A percentile compares a stretch with the other conserved stretches of the same genome.
Evolutionary conservation across 2,888 invertebrate genomes (phyloP).

Genomic region (Netelia melanura): DNA sequence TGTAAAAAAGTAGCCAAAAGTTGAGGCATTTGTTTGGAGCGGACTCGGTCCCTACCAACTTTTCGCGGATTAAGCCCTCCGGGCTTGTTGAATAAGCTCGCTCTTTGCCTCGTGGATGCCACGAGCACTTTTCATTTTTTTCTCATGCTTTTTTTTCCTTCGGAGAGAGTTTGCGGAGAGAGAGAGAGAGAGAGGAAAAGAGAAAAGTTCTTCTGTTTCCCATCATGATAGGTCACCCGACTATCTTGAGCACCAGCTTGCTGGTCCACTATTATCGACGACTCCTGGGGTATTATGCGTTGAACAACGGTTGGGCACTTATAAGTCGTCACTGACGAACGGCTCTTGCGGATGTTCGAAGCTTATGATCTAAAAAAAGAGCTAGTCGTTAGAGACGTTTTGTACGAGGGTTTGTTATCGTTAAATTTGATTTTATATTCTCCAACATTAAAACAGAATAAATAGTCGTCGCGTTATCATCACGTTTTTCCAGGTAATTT

Average conservation of each 20-base stretch:
- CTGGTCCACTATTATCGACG: too few species aligned
- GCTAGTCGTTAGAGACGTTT: neutral
- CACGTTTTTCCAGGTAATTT: too few species aligned
- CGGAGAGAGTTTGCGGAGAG: too few species aligned
- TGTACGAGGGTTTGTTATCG: neutral
- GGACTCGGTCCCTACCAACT: conserved; percentile 14
- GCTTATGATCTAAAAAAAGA: neutral
- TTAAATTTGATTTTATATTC: too few species aligned
- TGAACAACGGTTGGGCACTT: neutral
- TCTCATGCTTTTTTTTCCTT: neutral
- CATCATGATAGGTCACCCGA: neutral
- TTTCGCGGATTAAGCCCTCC: conserved; percentile 8
- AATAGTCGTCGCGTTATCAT: too few species aligned
- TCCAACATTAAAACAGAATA: too few species aligned
- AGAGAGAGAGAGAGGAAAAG: neutral
- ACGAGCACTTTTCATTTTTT: neutral
- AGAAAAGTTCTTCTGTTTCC: neutral
- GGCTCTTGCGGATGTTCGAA: neutral
- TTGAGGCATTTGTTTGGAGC: conserved; percentile 24
- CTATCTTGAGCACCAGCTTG: too few species aligned
- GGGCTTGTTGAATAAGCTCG: neutral
- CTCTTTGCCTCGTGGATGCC: neutral
- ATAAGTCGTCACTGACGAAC: neutral
- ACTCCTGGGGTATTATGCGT: neutral
- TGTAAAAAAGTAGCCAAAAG: neutral